These are phyloP conservation scores for Scylla paramamosain DNA, from an alignment of 1,140 invertebrate genomes.

Conservation along the genomic window DNA sequence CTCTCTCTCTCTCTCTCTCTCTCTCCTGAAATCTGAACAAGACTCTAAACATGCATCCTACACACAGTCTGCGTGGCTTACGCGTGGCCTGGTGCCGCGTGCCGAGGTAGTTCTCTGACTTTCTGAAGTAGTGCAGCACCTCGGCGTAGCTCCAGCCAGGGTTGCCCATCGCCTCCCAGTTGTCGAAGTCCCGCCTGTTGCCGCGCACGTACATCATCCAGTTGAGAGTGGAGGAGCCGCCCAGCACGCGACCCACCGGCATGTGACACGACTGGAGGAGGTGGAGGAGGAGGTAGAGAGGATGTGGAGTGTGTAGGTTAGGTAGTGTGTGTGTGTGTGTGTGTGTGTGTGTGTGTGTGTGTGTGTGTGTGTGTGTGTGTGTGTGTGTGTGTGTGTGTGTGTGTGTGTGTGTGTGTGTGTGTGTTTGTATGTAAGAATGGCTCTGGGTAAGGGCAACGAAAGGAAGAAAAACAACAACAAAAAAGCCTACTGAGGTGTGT, in stretches of 20 bases:
- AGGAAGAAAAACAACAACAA: too few relatives aligned
- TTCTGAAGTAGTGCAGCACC: slow-evolving; percentile 92
- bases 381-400: too few relatives aligned
- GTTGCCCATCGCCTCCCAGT: slow-evolving; percentile 93
- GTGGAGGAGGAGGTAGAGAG: neutral
- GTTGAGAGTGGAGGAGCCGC: slow-evolving; percentile 95
- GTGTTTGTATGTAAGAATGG: too few relatives aligned
- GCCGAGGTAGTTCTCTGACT: slow-evolving; percentile 89
- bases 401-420: too few relatives aligned
- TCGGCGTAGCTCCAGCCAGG: slow-evolving; percentile 93
- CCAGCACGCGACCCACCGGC: slow-evolving; percentile 78
- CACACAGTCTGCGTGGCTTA: neutral
- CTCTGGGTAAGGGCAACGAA: too few relatives aligned
- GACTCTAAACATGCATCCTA: neutral
- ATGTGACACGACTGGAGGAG: slow-evolving; percentile 59
- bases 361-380: too few relatives aligned
- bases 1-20: slow-evolving; percentile 12
- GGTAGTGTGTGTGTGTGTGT: too few relatives aligned
- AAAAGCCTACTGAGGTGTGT: too few relatives aligned
- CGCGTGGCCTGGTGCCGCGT: neutral
- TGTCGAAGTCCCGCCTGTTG: slow-evolving; percentile 94
- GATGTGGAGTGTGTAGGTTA: too few relatives aligned
- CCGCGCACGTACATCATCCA: slow-evolving; percentile 98
- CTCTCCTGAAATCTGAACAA: neutral
- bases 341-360: too few relatives aligned